These are phyloP conservation scores for Drosophila tani DNA, from an alignment of 1,140 invertebrate species.

Conservation along the genomic window DNA sequence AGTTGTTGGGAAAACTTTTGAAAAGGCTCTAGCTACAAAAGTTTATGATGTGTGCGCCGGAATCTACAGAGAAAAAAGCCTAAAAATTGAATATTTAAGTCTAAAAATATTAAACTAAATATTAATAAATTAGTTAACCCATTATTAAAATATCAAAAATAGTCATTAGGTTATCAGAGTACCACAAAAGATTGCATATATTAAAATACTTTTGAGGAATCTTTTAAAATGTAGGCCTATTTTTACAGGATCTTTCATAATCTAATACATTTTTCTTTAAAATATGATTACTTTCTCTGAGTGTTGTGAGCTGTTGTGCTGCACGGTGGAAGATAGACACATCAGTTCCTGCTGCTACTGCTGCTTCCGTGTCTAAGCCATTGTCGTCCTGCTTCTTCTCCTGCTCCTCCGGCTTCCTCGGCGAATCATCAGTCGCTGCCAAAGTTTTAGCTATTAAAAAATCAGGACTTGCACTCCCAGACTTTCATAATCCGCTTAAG, in stretches of 20 bases:
- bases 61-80: constrained; percentile 12
- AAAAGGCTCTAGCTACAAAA: constrained; percentile 33
- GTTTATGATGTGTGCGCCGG: constrained; percentile 20
- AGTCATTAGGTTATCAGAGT: background rate
- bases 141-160: background rate
- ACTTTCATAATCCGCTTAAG: constrained; percentile 46
- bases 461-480: constrained; percentile 38
- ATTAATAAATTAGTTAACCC: background rate
- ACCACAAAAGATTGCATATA: background rate
- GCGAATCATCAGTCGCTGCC: constrained; percentile 12
- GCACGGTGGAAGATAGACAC: constrained; percentile 21
- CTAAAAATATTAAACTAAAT: background rate
- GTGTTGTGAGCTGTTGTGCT: background rate
- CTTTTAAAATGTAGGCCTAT: background rate
- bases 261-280: too few relatives aligned
- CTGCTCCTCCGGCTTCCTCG: constrained; percentile 1
- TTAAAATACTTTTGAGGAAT: background rate
- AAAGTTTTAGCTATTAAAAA: constrained; percentile 46
- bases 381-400: constrained; percentile 3
- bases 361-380: constrained; percentile 14
- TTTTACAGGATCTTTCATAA: too few relatives aligned
- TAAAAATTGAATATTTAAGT: background rate
- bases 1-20: constrained; percentile 38
- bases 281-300: background rate
- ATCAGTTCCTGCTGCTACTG: too few relatives aligned